Evolutionary conservation across 2,888 invertebrate genomes (phyloP), one percentile per base, ranked within the genome.

Genomic region (Pristionchus exspectatus): DNA sequence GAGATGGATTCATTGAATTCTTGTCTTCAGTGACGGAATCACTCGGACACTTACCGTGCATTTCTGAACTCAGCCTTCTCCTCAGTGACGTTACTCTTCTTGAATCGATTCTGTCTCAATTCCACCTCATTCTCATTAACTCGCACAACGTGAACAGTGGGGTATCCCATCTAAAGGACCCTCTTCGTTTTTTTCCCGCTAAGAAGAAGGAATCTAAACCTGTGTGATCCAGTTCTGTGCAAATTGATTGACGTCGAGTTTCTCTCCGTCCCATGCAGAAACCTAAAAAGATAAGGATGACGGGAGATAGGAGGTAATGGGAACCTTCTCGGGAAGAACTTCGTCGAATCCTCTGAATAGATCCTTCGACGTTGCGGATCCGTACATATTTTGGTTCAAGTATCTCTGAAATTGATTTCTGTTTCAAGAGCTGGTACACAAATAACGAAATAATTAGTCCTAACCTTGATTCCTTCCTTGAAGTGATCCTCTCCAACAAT

Each of bases 191-290:
- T 63, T n/a, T n/a, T n/a, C n/a, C 24, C n/a, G n/a, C n/a, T 2
- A 63, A 38, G 24, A 38, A 30, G 69, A 5, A 18, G 44, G 0
- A 38, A n/a, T 38, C 33, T 88, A 96, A 93, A 97, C 97, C 94
- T 97, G 97, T 21, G 97, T 96, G 44, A 97, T 97, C 98, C 98
- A 98, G 21, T 97, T 97, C 66, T 96, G 96, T 1, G 97, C 97
- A 59, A 98, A 97, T 83, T 92, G 91, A 50, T 92, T 91, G 10
- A 95, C 93, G 84, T 94, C 92, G 33, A 95, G 91, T 63, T 91
- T 91, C 27, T 92, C 88, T 16, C 91, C 93, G 63, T 89, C 84
- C 89, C 89, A 89, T 18, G 84, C 89, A 5, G 24, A 56, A 7
- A 89, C 54, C 89, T 89, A 33, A 10, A 69, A 16, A 30, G 69